Conservation (phyloP, 2,113 vertebrate genomes). For the Tachysurus vachellii region DNA sequence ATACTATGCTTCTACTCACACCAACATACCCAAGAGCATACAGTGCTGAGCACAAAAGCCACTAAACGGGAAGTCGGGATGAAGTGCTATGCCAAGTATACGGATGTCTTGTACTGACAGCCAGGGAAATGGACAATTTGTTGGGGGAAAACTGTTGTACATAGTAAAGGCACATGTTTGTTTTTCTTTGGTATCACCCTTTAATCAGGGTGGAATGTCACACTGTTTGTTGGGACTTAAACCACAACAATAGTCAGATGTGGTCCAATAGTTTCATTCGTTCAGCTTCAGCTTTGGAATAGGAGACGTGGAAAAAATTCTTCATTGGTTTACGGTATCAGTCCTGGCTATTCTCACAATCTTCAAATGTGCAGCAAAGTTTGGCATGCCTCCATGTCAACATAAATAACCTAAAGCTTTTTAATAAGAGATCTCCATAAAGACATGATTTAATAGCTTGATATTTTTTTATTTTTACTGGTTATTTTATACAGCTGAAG, state of each 20-base stretch:
- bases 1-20: not conserved
- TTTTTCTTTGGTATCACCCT: conserved; percentile 21
- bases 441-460: conserved; percentile 20
- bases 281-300: not conserved
- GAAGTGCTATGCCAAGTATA: not conserved
- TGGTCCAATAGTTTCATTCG: not conserved
- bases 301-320: not conserved
- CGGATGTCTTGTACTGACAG: not conserved
- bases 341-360: conserved; percentile 23
- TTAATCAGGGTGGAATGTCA: conserved; percentile 22
- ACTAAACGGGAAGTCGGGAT: not conserved
- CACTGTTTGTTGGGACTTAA: conserved; percentile 8
- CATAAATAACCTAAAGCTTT: conserved; percentile 22
- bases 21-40: conserved; percentile 6
- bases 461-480: not conserved
- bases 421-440: conserved; percentile 9
- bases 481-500: conserved; percentile 39
- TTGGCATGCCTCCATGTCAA: not conserved
- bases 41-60: conserved; percentile 15
- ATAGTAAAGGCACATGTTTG: conserved; percentile 18
- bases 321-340: not conserved
- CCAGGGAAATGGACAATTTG: conserved; percentile 39
- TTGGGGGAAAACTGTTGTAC: conserved; percentile 5
- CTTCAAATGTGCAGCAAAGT: conserved; percentile 6
- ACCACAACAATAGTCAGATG: conserved; percentile 20